These are phyloP conservation scores for Bryconaethiops microstoma DNA, from an alignment of 2,797 vertebrate species.

Conservation along the genomic window DNA sequence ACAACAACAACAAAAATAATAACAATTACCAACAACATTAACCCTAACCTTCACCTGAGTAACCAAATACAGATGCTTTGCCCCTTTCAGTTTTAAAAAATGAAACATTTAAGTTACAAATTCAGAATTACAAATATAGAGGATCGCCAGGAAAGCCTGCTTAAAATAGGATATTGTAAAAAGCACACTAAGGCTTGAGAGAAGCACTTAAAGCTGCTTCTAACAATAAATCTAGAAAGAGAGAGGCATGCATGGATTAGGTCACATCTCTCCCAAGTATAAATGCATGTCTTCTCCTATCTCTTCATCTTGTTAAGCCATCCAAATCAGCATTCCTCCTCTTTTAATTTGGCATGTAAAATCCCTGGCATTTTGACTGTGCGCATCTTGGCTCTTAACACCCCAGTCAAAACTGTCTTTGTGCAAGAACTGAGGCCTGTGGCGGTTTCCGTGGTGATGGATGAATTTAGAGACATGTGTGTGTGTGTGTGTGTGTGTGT, in stretches of 20 bases:
- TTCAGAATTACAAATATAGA: neutral
- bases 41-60: neutral
- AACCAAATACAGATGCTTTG: neutral
- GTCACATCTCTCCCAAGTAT: slow-evolving; percentile 40
- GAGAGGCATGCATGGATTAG: slow-evolving; percentile 29
- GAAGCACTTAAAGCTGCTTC: slow-evolving; percentile 8
- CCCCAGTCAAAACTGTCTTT: slow-evolving; percentile 80
- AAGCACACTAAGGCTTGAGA: neutral
- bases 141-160: neutral
- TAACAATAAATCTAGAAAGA: slow-evolving; percentile 19
- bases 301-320: slow-evolving; percentile 73
- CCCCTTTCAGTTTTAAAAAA: neutral
- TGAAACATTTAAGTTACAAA: neutral
- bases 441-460: slow-evolving; percentile 79
- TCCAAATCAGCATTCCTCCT: slow-evolving; percentile 73
- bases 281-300: slow-evolving; percentile 54
- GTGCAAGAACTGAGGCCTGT: slow-evolving; percentile 81
- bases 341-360: slow-evolving; percentile 78
- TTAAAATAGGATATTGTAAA: neutral
- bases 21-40: neutral
- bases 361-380: slow-evolving; percentile 82
- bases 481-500: slow-evolving; percentile 50
- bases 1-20: no score
- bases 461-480: slow-evolving; percentile 80
- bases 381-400: slow-evolving; percentile 78